Conservation (phyloP, 2,113 vertebrate genomes). For the Oreochromis spilurus region DNA sequence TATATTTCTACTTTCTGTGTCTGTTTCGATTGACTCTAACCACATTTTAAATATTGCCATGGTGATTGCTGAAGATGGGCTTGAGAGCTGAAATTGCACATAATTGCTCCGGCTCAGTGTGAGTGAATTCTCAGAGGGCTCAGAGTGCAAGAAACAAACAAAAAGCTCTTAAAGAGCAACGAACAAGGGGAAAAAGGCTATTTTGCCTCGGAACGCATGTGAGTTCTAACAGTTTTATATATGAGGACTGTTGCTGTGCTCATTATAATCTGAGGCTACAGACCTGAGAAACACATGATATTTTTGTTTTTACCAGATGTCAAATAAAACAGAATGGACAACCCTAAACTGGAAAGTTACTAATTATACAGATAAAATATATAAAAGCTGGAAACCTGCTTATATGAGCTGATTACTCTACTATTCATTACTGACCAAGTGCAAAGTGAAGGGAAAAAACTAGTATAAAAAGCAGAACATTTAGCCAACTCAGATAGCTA, state of each 20-base stretch:
- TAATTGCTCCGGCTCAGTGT: constrained; percentile 67
- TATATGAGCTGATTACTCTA: background rate
- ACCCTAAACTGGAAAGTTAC: background rate
- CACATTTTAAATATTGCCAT: constrained; percentile 73
- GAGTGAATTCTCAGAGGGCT: constrained; percentile 54
- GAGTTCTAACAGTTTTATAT: background rate
- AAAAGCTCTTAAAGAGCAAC: constrained; percentile 30
- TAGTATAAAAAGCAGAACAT: background rate
- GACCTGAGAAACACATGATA: background rate
- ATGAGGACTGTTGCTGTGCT: background rate
- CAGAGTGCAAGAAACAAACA: constrained; percentile 55
- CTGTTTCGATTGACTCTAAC: constrained; percentile 49
- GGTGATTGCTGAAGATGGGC: constrained; percentile 72
- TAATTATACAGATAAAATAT: background rate
- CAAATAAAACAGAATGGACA: background rate
- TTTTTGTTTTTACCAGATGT: background rate
- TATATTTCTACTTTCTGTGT: constrained; percentile 35
- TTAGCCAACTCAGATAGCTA: background rate
- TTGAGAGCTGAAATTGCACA: constrained; percentile 71
- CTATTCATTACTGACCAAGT: background rate
- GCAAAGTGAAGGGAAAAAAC: background rate
- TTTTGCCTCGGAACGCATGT: constrained; percentile 4
- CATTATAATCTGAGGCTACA: background rate
- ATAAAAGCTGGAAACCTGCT: background rate
- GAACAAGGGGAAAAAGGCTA: constrained; percentile 7